Evolutionary conservation across 1,140 invertebrate genomes (phyloP), one percentile per base, ranked within the genome.

Genomic region (Anastrepha ludens): DNA sequence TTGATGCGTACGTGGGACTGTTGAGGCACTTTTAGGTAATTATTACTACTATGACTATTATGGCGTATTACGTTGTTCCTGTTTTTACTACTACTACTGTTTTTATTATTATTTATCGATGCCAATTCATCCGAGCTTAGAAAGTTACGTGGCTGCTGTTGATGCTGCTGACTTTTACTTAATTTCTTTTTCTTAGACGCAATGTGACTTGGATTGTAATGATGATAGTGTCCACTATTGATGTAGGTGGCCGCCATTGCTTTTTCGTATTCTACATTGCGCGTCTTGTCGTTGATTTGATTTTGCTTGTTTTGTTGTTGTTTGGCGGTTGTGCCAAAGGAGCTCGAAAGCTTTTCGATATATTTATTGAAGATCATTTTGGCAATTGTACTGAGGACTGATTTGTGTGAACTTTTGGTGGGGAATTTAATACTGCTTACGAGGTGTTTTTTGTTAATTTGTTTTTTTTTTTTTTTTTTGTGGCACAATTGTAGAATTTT

Each of bases 281-380:
- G 86, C 2, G 60, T 64, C 7, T 74, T 74, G 17, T 81, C 74
- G 11, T 20, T 55, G 74, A 20, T 2, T 87, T 88, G 13, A 86
- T 89, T 2, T 62, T 60, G 70, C 74, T 86, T 86, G 70, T n/a
- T 62, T 58, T 86, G 67, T 78, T 81, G 85, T 41, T 92, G 89
- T 47, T 92, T 89, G n/a, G 92, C 91, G 86, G 47, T 20, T 41
- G 47, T 9, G 74, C 74, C 74, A 81, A 81, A 81, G 47, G 91
- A 91, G 88, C 90, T 90, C 62, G 91, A 92, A 87, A 92, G 87
- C 89, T 92, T 92, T 70, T 92, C 90, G 60, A 92, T 89, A 85
- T 90, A 92, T 88, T 92, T 92, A 86, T 92, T 92, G 88, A 92
- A 92, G n/a, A 92, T 87, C 91, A 92, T 92, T 90, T 90, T 88